phyloP scores from a whole-genome alignment of 1,140 invertebrate species.

The Babylonia areolata region DNA sequence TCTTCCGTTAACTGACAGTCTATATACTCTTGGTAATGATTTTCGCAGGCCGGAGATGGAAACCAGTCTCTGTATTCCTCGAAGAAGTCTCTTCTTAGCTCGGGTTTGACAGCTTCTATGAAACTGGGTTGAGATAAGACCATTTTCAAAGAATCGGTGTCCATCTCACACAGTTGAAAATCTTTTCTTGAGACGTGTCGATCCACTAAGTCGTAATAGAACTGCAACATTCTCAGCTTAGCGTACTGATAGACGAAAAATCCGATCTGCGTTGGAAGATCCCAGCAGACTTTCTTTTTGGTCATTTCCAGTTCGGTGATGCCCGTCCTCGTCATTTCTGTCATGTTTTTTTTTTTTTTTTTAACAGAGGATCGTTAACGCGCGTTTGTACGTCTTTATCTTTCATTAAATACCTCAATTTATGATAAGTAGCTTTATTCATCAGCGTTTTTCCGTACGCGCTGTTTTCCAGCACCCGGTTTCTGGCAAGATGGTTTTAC shows the following conservation, averaged over 20 bases:
- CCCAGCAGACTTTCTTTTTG: background rate
- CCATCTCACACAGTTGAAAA: background rate
- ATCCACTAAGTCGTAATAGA: background rate
- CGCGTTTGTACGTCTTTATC: background rate
- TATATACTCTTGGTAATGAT: background rate
- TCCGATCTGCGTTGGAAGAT: background rate
- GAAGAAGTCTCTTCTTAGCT: background rate
- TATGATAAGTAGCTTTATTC: no score
- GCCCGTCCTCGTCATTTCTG: background rate
- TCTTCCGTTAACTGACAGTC: no score
- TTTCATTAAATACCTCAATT: conserved; percentile 43
- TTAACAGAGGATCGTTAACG: background rate
- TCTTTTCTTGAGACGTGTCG: background rate
- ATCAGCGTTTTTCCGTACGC: conserved; percentile 45
- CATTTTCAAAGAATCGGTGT: background rate
- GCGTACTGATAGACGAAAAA: background rate
- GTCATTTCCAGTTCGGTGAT: background rate
- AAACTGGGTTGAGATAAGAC: background rate
- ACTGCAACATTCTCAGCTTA: background rate
- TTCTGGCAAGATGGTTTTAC: conserved; percentile 44
- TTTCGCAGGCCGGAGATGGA: background rate
- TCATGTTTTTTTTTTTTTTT: no score
- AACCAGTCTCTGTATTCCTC: background rate
- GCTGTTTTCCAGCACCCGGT: conserved; percentile 48
- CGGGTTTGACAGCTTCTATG: background rate